phyloP scores from a whole-genome alignment of 1,140 invertebrate genomes.

The Drosophila arawakana region DNA sequence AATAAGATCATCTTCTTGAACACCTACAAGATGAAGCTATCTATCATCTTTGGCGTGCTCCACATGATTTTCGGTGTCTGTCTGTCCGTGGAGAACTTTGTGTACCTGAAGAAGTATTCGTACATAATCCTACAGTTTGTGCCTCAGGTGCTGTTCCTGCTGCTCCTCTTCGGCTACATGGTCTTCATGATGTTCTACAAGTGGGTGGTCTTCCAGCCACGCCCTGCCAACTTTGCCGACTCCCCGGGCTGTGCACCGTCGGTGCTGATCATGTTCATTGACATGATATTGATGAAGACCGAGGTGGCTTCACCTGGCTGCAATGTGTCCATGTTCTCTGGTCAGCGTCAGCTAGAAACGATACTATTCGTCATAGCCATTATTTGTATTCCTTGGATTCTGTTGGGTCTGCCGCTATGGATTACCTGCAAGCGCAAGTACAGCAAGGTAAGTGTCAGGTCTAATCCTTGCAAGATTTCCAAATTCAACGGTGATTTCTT shows the following conservation, averaged over 20 bases:
- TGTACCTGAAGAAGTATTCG: slow-evolving; percentile 92
- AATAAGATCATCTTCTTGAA: slow-evolving; percentile 99
- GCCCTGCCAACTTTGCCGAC: slow-evolving; percentile 77
- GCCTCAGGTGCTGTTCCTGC: slow-evolving; percentile 95
- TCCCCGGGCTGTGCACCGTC: slow-evolving; percentile 92
- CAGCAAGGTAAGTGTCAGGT: slow-evolving; percentile 20
- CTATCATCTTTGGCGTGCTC: slow-evolving; percentile 96
- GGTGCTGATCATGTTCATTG: slow-evolving; percentile 95
- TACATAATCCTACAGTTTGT: slow-evolving; percentile 96
- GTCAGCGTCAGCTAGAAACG: slow-evolving; percentile 89
- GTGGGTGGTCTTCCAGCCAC: slow-evolving; percentile 90
- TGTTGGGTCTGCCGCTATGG: slow-evolving; percentile 94
- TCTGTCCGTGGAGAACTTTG: slow-evolving; percentile 95
- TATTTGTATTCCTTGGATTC: slow-evolving; percentile 95
- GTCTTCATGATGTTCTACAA: slow-evolving; percentile 96
- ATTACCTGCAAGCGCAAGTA: slow-evolving; percentile 80
- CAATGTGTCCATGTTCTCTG: slow-evolving; percentile 89
- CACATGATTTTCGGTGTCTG: slow-evolving; percentile 98
- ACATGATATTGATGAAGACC: slow-evolving; percentile 93
- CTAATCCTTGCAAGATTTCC: not conserved
- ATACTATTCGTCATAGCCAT: slow-evolving; percentile 90
- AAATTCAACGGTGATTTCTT: not conserved
- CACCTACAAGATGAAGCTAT: slow-evolving; percentile 99
- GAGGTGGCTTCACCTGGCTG: slow-evolving; percentile 86
- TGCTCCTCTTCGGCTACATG: slow-evolving; percentile 96